These are phyloP conservation scores for Omphaloscelis lunosa DNA, from an alignment of 2,888 invertebrate genomes.

Conservation along the genomic window DNA sequence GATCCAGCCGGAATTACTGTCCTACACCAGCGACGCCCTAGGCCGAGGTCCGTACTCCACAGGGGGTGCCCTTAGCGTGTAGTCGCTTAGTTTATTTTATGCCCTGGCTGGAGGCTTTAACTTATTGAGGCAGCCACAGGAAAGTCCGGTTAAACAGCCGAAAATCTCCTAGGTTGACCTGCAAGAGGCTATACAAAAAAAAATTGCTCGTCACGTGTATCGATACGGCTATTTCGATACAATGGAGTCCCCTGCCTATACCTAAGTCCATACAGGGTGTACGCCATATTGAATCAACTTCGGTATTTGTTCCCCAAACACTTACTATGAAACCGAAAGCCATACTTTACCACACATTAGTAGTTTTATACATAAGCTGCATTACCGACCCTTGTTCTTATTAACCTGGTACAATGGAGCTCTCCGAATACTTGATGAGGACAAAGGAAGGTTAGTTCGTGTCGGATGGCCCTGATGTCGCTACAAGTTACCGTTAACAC, in stretches of 20 bases:
- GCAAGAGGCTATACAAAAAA: no score
- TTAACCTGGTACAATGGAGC: conserved; percentile 11
- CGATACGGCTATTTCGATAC: not conserved
- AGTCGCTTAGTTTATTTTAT: no score
- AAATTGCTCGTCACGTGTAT: no score
- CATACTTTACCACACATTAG: conserved; percentile 23
- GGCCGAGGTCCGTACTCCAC: no score
- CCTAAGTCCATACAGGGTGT: not conserved
- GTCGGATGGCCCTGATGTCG: conserved; percentile 19
- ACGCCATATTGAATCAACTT: conserved; percentile 10
- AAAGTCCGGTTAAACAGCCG: no score
- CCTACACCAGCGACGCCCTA: no score
- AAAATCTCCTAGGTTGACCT: no score
- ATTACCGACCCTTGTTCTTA: conserved; percentile 16
- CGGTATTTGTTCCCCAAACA: conserved; percentile 31
- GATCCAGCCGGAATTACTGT: no score
- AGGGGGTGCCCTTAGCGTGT: no score
- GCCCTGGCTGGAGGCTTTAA: no score
- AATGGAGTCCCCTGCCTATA: not conserved
- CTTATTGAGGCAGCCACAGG: no score
- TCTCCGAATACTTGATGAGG: conserved; percentile 15
- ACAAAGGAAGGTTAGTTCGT: conserved; percentile 17
- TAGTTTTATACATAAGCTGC: conserved; percentile 14
- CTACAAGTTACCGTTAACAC: not conserved
- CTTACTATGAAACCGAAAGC: conserved; percentile 22